A percentile compares a stretch with the other conserved stretches of the same genome.
Evolutionary conservation across 2,888 invertebrate genomes (phyloP).

Genomic region (Allophyes oxyacanthae): DNA sequence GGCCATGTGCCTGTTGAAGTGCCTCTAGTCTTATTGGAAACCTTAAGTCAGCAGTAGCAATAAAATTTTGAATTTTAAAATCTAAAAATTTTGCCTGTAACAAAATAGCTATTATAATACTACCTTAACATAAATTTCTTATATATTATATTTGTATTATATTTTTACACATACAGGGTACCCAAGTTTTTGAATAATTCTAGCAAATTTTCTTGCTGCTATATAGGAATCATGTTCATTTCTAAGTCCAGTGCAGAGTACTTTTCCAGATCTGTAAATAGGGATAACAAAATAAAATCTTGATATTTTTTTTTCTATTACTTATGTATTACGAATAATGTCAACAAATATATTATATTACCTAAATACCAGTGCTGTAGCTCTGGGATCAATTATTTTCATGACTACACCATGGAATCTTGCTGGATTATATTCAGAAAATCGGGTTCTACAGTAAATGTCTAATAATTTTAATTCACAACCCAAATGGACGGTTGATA

Average conservation of each 20-base stretch:
- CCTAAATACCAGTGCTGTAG: slow-evolving; percentile 92
- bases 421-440: slow-evolving; percentile 95
- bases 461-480: slow-evolving; percentile 92
- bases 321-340: too few species aligned
- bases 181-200: slow-evolving; percentile 94
- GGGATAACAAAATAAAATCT: too few species aligned
- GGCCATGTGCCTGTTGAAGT: slow-evolving; percentile 92
- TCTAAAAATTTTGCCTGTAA: slow-evolving; percentile 92
- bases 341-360: slow-evolving; percentile 6
- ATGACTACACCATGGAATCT: slow-evolving; percentile 95
- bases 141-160: neutral
- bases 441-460: slow-evolving; percentile 94
- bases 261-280: slow-evolving; percentile 91
- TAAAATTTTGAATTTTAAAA: slow-evolving; percentile 94
- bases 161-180: slow-evolving; percentile 89
- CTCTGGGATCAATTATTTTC: slow-evolving; percentile 94
- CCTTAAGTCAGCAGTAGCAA: slow-evolving; percentile 92
- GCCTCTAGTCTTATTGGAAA: slow-evolving; percentile 93
- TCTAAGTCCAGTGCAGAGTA: slow-evolving; percentile 94
- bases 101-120: neutral
- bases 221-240: slow-evolving; percentile 94
- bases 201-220: slow-evolving; percentile 94
- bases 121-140: neutral
- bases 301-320: too few species aligned
- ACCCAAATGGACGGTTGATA: slow-evolving; percentile 93